A percentile compares a stretch with the other conserved stretches of the same genome.
Evolutionary conservation across 2,888 invertebrate species (phyloP).

Genomic region (Acleris holmiana): DNA sequence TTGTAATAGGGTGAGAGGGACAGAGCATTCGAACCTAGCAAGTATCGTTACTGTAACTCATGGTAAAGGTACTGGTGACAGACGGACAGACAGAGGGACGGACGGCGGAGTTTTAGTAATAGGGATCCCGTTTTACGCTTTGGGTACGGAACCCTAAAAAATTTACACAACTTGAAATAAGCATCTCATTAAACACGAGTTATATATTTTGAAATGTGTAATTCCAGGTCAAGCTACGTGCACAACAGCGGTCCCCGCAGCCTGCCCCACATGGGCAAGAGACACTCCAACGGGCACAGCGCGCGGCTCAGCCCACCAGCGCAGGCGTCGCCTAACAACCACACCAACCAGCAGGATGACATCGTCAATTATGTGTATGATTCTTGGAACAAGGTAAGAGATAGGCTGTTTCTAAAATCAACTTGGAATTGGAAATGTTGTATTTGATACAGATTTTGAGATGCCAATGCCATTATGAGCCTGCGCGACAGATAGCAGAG

Average conservation of each 20-base stretch:
- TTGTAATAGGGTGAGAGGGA: too few species aligned
- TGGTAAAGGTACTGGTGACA: too few species aligned
- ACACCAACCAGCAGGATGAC: slow-evolving; percentile 88
- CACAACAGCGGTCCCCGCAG: slow-evolving; percentile 75
- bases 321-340: slow-evolving; percentile 56
- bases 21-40: too few species aligned
- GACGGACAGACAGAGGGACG: too few species aligned
- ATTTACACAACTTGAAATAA: too few species aligned
- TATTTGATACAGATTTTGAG: neutral
- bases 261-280: slow-evolving; percentile 74
- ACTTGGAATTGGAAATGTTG: neutral
- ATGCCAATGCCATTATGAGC: too few species aligned
- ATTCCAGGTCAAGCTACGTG: slow-evolving; percentile 69
- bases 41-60: too few species aligned
- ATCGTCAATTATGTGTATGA: slow-evolving; percentile 91
- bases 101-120: too few species aligned
- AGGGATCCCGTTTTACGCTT: too few species aligned
- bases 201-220: neutral
- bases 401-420: neutral
- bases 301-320: slow-evolving; percentile 74
- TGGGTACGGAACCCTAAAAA: too few species aligned
- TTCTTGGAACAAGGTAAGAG: slow-evolving; percentile 88
- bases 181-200: too few species aligned
- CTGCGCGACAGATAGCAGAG: too few species aligned
- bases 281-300: slow-evolving; percentile 57